Conservation (phyloP, 2,113 vertebrate species). For the Meles meles region DNA sequence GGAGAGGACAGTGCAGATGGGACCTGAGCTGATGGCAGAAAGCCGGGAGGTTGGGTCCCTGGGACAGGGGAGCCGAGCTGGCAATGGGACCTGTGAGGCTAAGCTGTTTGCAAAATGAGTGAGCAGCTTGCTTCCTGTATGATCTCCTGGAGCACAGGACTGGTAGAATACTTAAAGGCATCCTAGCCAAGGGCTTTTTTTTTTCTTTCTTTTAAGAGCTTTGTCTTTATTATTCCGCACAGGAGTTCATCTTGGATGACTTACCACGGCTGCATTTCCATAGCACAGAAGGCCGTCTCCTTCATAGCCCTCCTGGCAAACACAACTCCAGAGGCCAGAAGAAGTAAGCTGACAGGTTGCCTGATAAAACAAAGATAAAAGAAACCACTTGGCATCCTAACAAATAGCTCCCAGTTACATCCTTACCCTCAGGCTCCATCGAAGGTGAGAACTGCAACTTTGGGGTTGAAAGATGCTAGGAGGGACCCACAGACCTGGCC, state of each 20-base stretch:
- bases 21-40: neutral
- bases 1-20: accelerated
- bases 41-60: neutral
- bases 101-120: neutral
- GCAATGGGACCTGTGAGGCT: too few species aligned
- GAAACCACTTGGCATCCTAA: neutral
- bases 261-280: conserved; percentile 87
- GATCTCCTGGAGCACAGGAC: neutral
- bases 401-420: accelerated
- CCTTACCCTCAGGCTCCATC: accelerated
- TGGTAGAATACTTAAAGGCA: neutral
- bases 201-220: neutral
- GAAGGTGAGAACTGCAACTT: neutral
- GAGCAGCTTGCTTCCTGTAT: neutral
- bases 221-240: neutral
- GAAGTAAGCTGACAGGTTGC: conserved; percentile 80
- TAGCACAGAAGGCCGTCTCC: conserved; percentile 91
- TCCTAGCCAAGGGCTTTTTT: neutral
- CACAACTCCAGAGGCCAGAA: conserved; percentile 85
- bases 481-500: too few species aligned
- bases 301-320: conserved; percentile 86
- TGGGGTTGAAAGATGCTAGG: neutral
- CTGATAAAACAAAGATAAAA: conserved; percentile 67
- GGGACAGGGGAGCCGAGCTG: accelerated
- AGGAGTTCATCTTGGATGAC: neutral